A percentile compares a stretch with the other conserved stretches of the same genome.
phyloP scores from a whole-genome alignment of 2,888 invertebrate species.

The Silvanus unidentatus region DNA sequence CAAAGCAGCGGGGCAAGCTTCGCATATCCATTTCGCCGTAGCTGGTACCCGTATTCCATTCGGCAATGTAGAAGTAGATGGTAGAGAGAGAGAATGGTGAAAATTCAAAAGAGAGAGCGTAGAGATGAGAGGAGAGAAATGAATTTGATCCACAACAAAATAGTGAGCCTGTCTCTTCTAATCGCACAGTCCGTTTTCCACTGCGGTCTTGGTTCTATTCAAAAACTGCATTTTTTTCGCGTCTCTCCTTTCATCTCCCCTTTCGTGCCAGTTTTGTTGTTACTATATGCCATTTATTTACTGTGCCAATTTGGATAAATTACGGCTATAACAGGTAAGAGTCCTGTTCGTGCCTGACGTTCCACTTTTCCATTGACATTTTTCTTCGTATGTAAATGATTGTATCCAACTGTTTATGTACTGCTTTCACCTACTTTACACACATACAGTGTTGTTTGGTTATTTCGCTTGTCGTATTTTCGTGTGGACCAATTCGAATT shows the following conservation, averaged over 20 bases:
- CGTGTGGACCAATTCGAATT: too few relatives aligned
- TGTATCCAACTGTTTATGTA: too few relatives aligned
- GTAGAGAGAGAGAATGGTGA: slow-evolving; percentile 48
- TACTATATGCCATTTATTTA: slow-evolving; percentile 39
- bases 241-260: slow-evolving; percentile 22
- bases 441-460: too few relatives aligned
- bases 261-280: slow-evolving; percentile 28
- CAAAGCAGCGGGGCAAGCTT: slow-evolving; percentile 36
- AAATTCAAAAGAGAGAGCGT: slow-evolving; percentile 48
- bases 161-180: slow-evolving; percentile 48
- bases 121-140: slow-evolving; percentile 47
- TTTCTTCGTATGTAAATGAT: too few relatives aligned
- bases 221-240: too few relatives aligned
- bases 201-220: slow-evolving; percentile 42
- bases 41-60: slow-evolving; percentile 28
- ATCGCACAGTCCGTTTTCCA: slow-evolving; percentile 47
- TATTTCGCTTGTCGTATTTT: too few relatives aligned
- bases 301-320: slow-evolving; percentile 29
- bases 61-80: slow-evolving; percentile 43
- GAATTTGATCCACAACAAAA: slow-evolving; percentile 52
- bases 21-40: slow-evolving; percentile 35
- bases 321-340: slow-evolving; percentile 42
- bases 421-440: background rate
- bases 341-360: slow-evolving; percentile 37
- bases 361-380: background rate